These are phyloP conservation scores for Caprella mutica DNA, from an alignment of 2,888 invertebrate genomes.

Conservation along the genomic window DNA sequence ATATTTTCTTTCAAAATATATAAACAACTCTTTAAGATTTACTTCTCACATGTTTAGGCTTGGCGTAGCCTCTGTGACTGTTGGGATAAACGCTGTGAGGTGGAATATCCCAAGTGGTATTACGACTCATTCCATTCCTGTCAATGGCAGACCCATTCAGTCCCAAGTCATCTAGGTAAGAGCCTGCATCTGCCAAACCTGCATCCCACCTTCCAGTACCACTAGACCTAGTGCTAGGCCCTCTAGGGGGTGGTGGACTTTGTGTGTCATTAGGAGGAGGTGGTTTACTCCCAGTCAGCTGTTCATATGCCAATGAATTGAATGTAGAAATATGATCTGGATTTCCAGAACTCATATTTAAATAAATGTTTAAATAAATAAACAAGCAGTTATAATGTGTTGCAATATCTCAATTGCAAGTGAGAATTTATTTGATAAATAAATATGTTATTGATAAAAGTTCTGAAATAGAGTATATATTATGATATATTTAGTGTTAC, in stretches of 20 bases:
- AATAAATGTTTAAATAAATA: constrained; percentile 7
- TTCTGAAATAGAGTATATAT: no score
- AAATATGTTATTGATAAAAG: no score
- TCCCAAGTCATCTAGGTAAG: neutral
- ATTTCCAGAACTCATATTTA: constrained; percentile 22
- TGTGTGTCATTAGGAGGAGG: neutral
- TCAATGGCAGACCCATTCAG: neutral
- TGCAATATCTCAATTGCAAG: no score
- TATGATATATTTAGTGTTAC: no score
- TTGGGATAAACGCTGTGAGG: neutral
- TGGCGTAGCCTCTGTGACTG: no score
- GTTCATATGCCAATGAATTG: constrained; percentile 32
- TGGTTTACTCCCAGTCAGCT: constrained; percentile 14
- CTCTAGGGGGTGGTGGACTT: neutral
- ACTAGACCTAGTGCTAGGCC: neutral
- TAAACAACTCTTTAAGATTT: no score
- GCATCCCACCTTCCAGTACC: neutral
- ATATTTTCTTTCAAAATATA: no score
- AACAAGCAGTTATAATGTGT: no score
- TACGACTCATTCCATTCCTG: neutral
- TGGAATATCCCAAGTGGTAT: constrained; percentile 7
- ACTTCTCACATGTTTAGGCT: no score
- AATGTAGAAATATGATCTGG: constrained; percentile 24
- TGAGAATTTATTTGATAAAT: no score
- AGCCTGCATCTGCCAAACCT: neutral